phyloP scores from a whole-genome alignment of 2,113 vertebrate genomes.

The Indri indri region DNA sequence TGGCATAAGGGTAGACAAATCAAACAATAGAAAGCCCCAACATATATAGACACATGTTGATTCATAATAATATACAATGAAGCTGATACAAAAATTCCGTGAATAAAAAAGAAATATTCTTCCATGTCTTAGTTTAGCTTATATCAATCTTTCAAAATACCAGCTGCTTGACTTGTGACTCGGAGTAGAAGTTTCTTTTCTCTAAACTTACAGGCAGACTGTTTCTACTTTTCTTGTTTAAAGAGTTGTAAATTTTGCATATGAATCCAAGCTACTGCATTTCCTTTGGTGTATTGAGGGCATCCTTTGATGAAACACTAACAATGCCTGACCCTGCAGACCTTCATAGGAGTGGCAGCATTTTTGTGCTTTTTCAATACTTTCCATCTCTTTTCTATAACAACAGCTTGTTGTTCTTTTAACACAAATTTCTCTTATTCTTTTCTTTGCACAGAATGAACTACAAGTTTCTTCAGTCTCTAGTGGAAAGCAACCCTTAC shows the following conservation, averaged over 20 bases:
- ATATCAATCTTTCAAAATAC: background rate
- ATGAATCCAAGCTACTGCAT: background rate
- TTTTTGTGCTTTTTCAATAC: background rate
- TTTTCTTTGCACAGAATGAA: background rate
- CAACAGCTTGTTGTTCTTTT: background rate
- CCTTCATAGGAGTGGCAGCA: background rate
- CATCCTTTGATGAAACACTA: background rate
- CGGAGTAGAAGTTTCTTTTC: background rate
- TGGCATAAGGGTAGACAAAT: background rate
- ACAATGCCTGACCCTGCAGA: background rate
- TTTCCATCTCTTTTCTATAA: background rate
- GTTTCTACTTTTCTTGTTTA: background rate
- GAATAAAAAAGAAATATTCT: background rate
- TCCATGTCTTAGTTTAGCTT: background rate
- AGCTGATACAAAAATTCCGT: background rate
- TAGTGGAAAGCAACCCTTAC: background rate
- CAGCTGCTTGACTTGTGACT: background rate
- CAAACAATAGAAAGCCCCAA: background rate
- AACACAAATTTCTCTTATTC: background rate
- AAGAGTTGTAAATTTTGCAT: background rate
- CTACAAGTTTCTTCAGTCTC: background rate
- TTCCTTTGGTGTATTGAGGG: background rate
- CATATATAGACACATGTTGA: background rate
- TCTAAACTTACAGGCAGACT: background rate
- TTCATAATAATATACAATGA: too few relatives aligned